A percentile compares a stretch with the other conserved stretches of the same genome.
Evolutionary conservation across 2,888 invertebrate species (phyloP).

Genomic region (Tridacna crocea): DNA sequence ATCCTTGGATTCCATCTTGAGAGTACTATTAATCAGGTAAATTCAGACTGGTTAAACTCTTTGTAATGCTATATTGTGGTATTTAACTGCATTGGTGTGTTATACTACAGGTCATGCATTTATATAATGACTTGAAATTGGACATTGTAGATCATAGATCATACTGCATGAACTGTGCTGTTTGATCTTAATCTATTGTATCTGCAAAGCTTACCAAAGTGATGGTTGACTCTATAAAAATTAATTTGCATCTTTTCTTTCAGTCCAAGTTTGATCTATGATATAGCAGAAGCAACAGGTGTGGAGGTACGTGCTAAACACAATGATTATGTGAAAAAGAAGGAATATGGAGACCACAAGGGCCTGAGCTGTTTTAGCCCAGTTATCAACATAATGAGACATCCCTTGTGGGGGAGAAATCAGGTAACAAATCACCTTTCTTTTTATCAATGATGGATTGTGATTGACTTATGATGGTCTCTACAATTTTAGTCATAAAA

Average conservation of each 20-base stretch:
- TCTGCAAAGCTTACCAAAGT: neutral
- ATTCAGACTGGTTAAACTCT: too few relatives aligned
- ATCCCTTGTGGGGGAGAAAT: slow-evolving; percentile 83
- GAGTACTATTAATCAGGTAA: too few relatives aligned
- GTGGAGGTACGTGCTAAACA: slow-evolving; percentile 74
- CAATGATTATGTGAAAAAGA: slow-evolving; percentile 67
- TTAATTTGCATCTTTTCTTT: slow-evolving; percentile 10
- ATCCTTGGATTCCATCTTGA: too few relatives aligned
- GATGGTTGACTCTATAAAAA: neutral
- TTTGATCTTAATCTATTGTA: neutral
- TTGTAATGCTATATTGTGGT: too few relatives aligned
- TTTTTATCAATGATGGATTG: too few relatives aligned
- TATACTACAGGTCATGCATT: too few relatives aligned
- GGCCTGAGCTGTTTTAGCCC: slow-evolving; percentile 82
- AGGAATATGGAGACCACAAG: slow-evolving; percentile 72
- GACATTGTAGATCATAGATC: neutral
- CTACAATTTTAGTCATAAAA: too few relatives aligned
- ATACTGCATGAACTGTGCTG: neutral
- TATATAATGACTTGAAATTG: too few relatives aligned
- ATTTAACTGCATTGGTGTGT: too few relatives aligned
- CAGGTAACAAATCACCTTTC: slow-evolving; percentile 80
- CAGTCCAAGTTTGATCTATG: slow-evolving; percentile 68
- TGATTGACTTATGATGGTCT: too few relatives aligned
- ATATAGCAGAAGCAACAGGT: slow-evolving; percentile 70
- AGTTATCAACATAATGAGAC: slow-evolving; percentile 83